Conservation (phyloP, 2,888 invertebrate genomes). For the Formica aserva region DNA sequence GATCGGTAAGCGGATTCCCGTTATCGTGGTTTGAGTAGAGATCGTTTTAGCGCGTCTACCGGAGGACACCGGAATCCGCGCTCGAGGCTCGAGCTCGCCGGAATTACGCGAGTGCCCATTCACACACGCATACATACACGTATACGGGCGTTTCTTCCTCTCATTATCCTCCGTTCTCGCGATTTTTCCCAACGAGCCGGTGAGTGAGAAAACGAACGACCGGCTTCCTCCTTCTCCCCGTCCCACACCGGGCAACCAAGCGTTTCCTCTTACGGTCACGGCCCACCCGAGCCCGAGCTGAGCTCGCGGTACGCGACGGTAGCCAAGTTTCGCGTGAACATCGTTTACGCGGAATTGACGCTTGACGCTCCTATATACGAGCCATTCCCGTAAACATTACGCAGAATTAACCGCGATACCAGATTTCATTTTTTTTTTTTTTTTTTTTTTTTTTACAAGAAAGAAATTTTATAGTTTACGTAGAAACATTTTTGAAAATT, state of each 20-base stretch:
- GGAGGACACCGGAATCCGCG: background rate
- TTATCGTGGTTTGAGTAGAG: background rate
- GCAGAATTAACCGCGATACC: background rate
- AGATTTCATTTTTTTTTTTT: background rate
- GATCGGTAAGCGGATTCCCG: background rate
- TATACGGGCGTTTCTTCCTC: background rate
- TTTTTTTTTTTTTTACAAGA: background rate
- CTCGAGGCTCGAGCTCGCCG: too few species aligned
- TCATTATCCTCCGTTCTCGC: background rate
- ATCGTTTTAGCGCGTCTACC: background rate
- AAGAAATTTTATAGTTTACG: background rate
- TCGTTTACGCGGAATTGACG: background rate
- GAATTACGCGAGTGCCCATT: too few species aligned
- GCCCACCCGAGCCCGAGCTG: conserved; percentile 20
- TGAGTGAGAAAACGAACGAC: background rate
- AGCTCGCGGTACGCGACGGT: conserved; percentile 28
- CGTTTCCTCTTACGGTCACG: conserved; percentile 50
- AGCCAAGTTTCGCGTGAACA: background rate
- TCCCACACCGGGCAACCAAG: conserved; percentile 36
- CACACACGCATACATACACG: background rate
- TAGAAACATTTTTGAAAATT: background rate
- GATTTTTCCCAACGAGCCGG: background rate
- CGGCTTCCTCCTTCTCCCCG: background rate
- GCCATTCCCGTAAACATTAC: background rate
- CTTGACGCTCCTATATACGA: background rate